Evolutionary conservation across 2,113 vertebrate species (phyloP).

Genomic region (Sceloporus tristichus): DNA sequence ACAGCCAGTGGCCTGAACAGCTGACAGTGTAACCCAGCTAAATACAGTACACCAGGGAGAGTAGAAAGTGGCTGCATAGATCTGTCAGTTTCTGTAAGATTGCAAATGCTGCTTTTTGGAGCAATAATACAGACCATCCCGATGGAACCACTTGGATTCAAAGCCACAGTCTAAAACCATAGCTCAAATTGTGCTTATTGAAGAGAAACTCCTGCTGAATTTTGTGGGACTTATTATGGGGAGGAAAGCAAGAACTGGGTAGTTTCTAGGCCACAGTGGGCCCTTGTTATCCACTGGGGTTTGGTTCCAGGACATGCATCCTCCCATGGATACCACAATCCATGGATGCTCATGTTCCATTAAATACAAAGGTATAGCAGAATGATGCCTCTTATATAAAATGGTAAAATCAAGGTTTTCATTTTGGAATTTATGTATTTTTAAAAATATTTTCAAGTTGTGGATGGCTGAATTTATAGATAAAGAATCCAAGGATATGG

Average conservation of each 20-base stretch:
- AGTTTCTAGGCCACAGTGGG: no score
- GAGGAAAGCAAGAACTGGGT: not conserved
- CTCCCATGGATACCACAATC: no score
- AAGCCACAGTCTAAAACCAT: not conserved
- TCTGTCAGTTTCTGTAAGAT: not conserved
- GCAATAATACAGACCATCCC: not conserved
- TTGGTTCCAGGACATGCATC: no score
- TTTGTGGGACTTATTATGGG: not conserved
- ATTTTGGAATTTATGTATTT: no score
- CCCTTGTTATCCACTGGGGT: no score
- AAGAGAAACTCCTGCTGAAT: not conserved
- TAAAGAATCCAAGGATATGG: no score
- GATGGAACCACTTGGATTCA: not conserved
- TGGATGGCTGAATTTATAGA: no score
- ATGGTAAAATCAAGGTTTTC: no score
- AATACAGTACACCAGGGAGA: accelerated
- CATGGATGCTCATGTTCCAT: no score
- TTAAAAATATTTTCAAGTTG: no score
- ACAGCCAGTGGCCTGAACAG: constrained; percentile 14
- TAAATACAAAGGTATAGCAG: no score
- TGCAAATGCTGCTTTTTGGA: not conserved
- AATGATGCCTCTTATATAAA: no score
- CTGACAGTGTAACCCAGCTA: not conserved
- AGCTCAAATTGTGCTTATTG: not conserved
- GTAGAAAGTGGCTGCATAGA: not conserved